These are phyloP conservation scores for Apogon hyalosoma DNA, from an alignment of 2,797 vertebrate species.

Conservation along the genomic window DNA sequence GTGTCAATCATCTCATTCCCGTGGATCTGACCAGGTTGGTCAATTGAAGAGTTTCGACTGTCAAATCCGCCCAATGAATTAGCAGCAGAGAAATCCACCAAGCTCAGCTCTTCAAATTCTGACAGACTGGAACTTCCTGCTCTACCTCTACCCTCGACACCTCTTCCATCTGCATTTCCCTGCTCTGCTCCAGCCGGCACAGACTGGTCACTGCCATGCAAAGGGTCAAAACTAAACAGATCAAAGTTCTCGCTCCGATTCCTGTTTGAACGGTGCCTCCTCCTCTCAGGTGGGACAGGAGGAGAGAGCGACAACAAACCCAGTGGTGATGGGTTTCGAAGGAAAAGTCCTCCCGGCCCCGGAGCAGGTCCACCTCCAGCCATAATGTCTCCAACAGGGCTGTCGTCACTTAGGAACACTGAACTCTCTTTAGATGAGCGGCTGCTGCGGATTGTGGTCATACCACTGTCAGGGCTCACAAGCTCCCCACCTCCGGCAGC, in stretches of 20 bases:
- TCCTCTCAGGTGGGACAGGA: slow-evolving; percentile 86
- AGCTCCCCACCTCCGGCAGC: slow-evolving; percentile 84
- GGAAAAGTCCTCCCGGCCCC: slow-evolving; percentile 69
- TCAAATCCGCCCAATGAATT: slow-evolving; percentile 75
- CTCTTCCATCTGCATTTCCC: slow-evolving; percentile 51
- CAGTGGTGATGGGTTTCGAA: slow-evolving; percentile 87
- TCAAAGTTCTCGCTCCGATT: slow-evolving; percentile 85
- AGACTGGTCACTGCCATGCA: slow-evolving; percentile 77
- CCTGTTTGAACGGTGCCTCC: slow-evolving; percentile 69
- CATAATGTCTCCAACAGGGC: slow-evolving; percentile 87
- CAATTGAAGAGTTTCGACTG: slow-evolving; percentile 58
- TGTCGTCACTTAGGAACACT: slow-evolving; percentile 95
- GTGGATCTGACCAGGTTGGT: slow-evolving; percentile 48
- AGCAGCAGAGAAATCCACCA: slow-evolving; percentile 84
- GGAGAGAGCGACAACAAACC: slow-evolving; percentile 82
- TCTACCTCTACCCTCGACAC: slow-evolving; percentile 51
- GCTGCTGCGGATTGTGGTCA: slow-evolving; percentile 94
- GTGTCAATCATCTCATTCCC: slow-evolving; percentile 80
- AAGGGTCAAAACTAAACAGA: slow-evolving; percentile 89
- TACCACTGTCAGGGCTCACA: slow-evolving; percentile 94
- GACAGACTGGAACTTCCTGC: slow-evolving; percentile 81
- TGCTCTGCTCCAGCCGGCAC: slow-evolving; percentile 77
- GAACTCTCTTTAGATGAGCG: slow-evolving; percentile 96
- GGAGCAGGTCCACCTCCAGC: slow-evolving; percentile 55
- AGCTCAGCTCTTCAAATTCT: slow-evolving; percentile 81